Evolutionary conservation across 30 jellyfish, hydroid and myxozoan genomes (phyloP).

Genomic region (Clytia hemisphaerica): DNA sequence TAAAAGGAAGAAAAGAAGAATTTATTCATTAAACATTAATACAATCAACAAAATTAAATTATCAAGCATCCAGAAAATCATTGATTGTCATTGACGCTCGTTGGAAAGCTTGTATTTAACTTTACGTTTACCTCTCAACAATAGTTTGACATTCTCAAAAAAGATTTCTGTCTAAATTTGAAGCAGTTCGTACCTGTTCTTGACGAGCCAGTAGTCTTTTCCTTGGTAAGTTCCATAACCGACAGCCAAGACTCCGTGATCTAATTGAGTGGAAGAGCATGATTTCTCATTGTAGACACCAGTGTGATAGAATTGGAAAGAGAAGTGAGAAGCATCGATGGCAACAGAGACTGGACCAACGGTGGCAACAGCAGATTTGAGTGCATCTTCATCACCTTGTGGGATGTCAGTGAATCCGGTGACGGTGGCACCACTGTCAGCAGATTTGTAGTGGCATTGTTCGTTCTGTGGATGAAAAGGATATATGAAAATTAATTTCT

Average conservation of each 20-base stretch:
- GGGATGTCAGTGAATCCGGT: conserved; percentile 87
- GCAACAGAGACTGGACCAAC: conserved; percentile 98
- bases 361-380: conserved; percentile 75
- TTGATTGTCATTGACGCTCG: too few relatives aligned
- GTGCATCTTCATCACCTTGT: conserved; percentile 86
- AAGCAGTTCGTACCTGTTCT: conserved; percentile 93
- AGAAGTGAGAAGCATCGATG: conserved; percentile 92
- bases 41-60: too few relatives aligned
- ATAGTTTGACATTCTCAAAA: too few relatives aligned
- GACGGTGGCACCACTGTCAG: conserved; percentile 77
- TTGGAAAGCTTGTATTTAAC: too few relatives aligned
- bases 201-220: conserved; percentile 93
- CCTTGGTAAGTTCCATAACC: conserved; percentile 95
- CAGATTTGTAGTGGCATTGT: conserved; percentile 47
- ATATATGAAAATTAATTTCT: background rate
- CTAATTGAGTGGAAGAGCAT: conserved; percentile 85
- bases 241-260: conserved; percentile 96
- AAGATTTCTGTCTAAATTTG: too few relatives aligned
- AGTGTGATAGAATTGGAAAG: conserved; percentile 94
- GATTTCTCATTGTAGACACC: conserved; percentile 70
- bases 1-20: too few relatives aligned
- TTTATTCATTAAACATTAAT: too few relatives aligned
- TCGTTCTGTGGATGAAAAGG: conserved; percentile 34
- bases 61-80: too few relatives aligned
- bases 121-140: too few relatives aligned